Conservation (phyloP, 2,797 vertebrate genomes). For the Neosilurus hyrtlii region DNA sequence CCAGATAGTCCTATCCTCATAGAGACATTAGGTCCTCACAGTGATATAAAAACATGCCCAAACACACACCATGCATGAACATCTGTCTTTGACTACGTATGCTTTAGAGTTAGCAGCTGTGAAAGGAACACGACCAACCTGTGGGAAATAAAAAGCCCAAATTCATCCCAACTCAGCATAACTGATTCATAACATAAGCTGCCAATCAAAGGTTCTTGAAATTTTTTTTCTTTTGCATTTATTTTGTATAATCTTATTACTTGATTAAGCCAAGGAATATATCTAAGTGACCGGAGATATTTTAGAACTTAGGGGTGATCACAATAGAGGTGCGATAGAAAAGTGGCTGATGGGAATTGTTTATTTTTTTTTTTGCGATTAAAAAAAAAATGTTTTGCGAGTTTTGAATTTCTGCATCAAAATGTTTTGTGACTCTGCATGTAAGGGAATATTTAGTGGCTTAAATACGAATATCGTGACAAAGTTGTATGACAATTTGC, state of each 20-base stretch:
- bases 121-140: slow-evolving; percentile 21
- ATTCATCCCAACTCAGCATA: slow-evolving; percentile 13
- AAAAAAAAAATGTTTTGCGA: too few relatives aligned
- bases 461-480: too few relatives aligned
- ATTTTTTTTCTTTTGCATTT: not conserved
- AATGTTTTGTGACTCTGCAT: too few relatives aligned
- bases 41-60: not conserved
- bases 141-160: not conserved
- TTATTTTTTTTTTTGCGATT: too few relatives aligned
- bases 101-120: slow-evolving; percentile 38
- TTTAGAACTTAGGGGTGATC: not conserved
- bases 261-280: not conserved
- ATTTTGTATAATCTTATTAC: not conserved
- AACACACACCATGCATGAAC: slow-evolving; percentile 17
- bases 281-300: not conserved
- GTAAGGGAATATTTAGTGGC: too few relatives aligned
- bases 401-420: too few relatives aligned
- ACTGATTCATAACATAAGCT: slow-evolving; percentile 10
- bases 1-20: not conserved
- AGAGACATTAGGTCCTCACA: not conserved
- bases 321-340: too few relatives aligned
- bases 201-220: not conserved
- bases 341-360: too few relatives aligned
- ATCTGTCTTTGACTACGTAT: slow-evolving; percentile 36
- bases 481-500: too few relatives aligned